Evolutionary conservation across 2,113 vertebrate species (phyloP), one percentile per base, ranked within the genome.

Genomic region (Rhynchomys soricoides): DNA sequence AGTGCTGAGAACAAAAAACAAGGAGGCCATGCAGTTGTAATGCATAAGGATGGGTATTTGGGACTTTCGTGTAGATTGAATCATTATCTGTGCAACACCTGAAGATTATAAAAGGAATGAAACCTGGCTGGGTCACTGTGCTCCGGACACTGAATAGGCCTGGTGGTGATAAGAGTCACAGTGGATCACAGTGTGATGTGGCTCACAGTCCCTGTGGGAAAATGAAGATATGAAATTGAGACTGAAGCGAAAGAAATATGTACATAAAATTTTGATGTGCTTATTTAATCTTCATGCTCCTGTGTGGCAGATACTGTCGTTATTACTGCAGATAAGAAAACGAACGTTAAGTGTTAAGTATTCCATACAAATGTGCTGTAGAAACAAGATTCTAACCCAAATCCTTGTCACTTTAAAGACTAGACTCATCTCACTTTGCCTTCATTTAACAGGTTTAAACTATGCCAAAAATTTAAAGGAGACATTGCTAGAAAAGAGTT

Each of bases 211-310:
- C 13, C 19, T 5, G 17, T 85, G 66, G 74, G 52, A 66, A 64
- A 93, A 83, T 75, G 26, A 34, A 85, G 85, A 75, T 43, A 45
- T 68, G 94, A 74, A 89, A 34, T 94, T 83, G 83, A 93, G 24
- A 89, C 37, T 90, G 75, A 86, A 19, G 13, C 59, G 37, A 90
- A 74, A 79, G 62, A 71, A 91, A 34, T 29, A 8, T 82, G 62
- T 70, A 91, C 73, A 66, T 86, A 48, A 73, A 86, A 59, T n/a
- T 85, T 70, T 52, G 34, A 3, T 26, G n/a, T 55, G 64, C 70
- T 89, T 59, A 37, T 91, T 78, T 82, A 78, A 55, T 94, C 43
- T 45, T 34, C n/a, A 22, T 92, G 89, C 66, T 90, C 15, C 1
- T 86, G 4, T 48, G 40, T 86, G 66, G 57, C 79, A 40, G 43